Base-by-base conservation (phyloP, 2,888 invertebrate genomes). In the Xylota sylvarum region DNA sequence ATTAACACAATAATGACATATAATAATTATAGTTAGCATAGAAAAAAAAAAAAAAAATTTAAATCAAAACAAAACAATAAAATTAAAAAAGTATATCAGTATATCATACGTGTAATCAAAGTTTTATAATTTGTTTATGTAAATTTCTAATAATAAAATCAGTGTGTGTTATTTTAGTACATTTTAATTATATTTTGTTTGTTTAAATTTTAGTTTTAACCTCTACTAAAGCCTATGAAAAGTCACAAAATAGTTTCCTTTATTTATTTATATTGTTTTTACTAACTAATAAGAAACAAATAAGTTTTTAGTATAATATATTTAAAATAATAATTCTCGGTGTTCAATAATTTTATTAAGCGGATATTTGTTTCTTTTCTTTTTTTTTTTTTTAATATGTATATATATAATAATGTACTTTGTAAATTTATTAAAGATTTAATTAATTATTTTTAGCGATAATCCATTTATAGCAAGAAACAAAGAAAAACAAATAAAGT, bases 321-420 rank as follows among this genome's bases (percentile, higher is more conserved):
- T 67, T 35, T 40, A 74, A 80, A 80, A 65, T 84, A 76, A 85
- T 80, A 80, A 85, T 65, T 79, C 79, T 85, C 80, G 80, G 80
- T 80, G 72, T 81, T 48, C 72, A 67, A 72, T 70, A 64, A 56
- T 60, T 76, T 62, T 72, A 55, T 72, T 79, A 73, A 79, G 73
- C 65, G 70, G 67, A 79, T 79, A 74, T 50, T 62, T 60, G 6
- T 58, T 55, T 32, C 56, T 17, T 17, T 17, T 43, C 17, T 55
- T n/a, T 58, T 55, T 32, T 55, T 17, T 17, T 17, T 43, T 30
- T 55, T n/a, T 14, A 19, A n/a, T 69, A 30, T 27, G 4, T 37
- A 40, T 72, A 27, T 65, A 48, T 27, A 48, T 55, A 46, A 30
- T 48, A 67, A 43, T 5, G 9, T 78, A 37, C 58, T 37, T 62